Evolutionary conservation across 2,113 vertebrate genomes (phyloP).

Genomic region (Embiotoca jacksoni): DNA sequence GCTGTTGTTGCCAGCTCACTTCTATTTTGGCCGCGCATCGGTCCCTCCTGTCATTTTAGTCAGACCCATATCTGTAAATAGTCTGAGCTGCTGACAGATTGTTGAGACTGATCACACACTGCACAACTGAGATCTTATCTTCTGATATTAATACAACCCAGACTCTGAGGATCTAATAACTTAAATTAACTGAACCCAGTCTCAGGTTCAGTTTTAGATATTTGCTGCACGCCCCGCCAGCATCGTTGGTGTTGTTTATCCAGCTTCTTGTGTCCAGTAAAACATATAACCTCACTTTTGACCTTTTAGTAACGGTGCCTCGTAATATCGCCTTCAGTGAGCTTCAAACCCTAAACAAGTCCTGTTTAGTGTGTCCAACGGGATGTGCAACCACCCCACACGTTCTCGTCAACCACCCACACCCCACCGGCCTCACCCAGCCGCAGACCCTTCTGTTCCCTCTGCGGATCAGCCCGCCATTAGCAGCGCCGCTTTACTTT

Average conservation of each 20-base stretch:
- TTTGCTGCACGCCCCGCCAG: slow-evolving; percentile 14
- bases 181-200: slow-evolving; percentile 26
- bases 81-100: slow-evolving; percentile 58
- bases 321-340: slow-evolving; percentile 48
- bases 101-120: slow-evolving; percentile 45
- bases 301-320: slow-evolving; percentile 49
- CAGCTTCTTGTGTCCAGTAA: slow-evolving; percentile 34
- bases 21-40: slow-evolving; percentile 66
- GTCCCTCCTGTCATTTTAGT: slow-evolving; percentile 63
- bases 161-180: slow-evolving; percentile 48
- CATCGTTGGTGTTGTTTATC: slow-evolving; percentile 24
- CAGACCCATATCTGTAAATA: slow-evolving; percentile 72
- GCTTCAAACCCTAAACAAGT: slow-evolving; percentile 53
- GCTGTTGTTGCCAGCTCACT: slow-evolving; percentile 74
- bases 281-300: slow-evolving; percentile 41
- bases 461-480: slow-evolving; percentile 22
- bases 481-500: slow-evolving; percentile 43
- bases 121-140: slow-evolving; percentile 58
- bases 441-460: slow-evolving; percentile 9
- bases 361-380: slow-evolving; percentile 43
- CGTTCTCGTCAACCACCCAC: background rate
- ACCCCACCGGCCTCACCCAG: background rate
- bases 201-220: slow-evolving; percentile 23
- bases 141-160: slow-evolving; percentile 50
- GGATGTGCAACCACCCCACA: slow-evolving; percentile 28